Evolutionary conservation across 2,113 vertebrate genomes (phyloP).

Genomic region (Empidonax traillii): DNA sequence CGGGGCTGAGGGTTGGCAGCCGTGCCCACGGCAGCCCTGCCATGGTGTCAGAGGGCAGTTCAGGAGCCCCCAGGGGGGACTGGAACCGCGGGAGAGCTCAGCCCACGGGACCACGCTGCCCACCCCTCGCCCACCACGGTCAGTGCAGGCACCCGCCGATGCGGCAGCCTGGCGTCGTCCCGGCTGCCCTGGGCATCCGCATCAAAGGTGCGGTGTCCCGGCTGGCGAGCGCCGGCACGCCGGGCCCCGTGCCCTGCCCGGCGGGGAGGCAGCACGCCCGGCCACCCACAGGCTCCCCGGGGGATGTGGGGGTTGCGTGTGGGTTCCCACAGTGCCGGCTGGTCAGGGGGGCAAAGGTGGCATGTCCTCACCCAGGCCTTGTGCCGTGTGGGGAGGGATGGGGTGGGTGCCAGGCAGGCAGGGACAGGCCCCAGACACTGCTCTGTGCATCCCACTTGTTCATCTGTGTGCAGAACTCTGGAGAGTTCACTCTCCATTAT

Average conservation of each 20-base stretch:
- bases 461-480: neutral
- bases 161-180: neutral
- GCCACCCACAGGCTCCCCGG: neutral
- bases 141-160: rapidly evolving
- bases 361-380: neutral
- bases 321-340: neutral
- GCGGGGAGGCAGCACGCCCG: neutral
- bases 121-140: rapidly evolving
- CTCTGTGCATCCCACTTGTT: rapidly evolving
- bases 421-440: neutral
- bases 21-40: rapidly evolving
- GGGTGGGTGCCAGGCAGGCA: neutral
- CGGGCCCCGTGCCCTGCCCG: neutral
- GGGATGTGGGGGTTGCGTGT: neutral
- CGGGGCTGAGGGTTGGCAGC: neutral
- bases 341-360: neutral
- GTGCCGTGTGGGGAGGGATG: rapidly evolving
- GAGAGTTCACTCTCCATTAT: neutral
- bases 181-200: neutral
- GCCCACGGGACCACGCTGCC: neutral
- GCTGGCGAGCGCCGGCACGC: neutral
- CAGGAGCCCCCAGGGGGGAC: rapidly evolving
- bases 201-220: neutral
- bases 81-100: neutral
- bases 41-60: neutral